Evolutionary conservation across 1,140 invertebrate species (phyloP).

Genomic region (Paramacrobiotus metropolitanus): DNA sequence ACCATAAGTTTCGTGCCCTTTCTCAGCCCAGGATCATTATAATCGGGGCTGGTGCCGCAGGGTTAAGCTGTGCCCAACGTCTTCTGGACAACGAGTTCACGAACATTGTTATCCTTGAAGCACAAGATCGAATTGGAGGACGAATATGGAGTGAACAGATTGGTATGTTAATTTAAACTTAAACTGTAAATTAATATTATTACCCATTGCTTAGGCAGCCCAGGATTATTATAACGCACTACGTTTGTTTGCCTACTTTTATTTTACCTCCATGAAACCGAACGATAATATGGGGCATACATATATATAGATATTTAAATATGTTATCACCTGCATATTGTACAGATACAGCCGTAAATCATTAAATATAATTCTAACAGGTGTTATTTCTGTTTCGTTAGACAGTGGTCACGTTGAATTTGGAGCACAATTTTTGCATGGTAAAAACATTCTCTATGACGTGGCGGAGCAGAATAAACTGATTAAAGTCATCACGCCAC

Average conservation of each 20-base stretch:
- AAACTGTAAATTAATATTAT: too few species aligned
- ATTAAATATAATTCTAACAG: too few species aligned
- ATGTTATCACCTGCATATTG: too few species aligned
- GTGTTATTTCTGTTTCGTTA: conserved; percentile 10
- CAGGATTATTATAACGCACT: too few species aligned
- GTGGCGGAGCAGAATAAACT: conserved; percentile 13
- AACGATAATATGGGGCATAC: too few species aligned
- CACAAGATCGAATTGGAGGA: conserved; percentile 16
- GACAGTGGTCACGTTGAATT: conserved; percentile 39
- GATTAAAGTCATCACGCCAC: conserved; percentile 2
- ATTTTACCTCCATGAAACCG: too few species aligned
- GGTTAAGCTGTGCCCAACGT: conserved; percentile 29
- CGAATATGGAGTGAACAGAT: conserved; percentile 13
- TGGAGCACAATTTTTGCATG: conserved; percentile 71
- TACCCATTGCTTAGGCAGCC: too few species aligned
- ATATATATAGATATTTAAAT: too few species aligned
- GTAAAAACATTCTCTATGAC: conserved; percentile 28
- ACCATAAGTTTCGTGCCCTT: not conserved
- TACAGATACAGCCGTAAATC: too few species aligned
- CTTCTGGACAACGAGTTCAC: conserved; percentile 25
- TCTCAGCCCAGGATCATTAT: conserved; percentile 23
- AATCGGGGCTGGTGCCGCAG: conserved; percentile 36
- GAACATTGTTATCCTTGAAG: conserved; percentile 37
- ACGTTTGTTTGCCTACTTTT: too few species aligned
- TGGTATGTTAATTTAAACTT: too few species aligned